Percentiles rank a stretch among this genome's conserved stretches.
phyloP scores from a whole-genome alignment of 2,797 vertebrate species.

The Eulemur coronatus region DNA sequence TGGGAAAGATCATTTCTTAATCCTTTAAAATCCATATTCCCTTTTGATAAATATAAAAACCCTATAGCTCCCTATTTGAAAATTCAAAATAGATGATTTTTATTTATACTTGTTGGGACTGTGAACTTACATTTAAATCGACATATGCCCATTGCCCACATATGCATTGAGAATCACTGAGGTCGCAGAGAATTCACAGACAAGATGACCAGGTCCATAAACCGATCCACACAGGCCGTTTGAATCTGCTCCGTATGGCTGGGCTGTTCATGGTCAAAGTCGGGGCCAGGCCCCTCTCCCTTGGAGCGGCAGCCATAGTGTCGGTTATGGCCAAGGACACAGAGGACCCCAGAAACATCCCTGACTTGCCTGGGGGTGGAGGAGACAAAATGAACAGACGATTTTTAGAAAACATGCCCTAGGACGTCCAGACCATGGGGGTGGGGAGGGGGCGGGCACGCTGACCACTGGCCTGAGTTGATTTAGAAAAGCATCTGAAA shows the following conservation, averaged over 20 bases:
- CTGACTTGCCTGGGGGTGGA: constrained; percentile 85
- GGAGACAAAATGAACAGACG: not conserved
- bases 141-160: too few relatives aligned
- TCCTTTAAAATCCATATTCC: not conserved
- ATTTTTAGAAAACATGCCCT: not conserved
- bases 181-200: not conserved
- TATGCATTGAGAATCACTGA: not conserved
- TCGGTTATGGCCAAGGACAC: constrained; percentile 91
- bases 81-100: not conserved
- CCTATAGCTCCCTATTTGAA: not conserved
- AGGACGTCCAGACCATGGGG: not conserved
- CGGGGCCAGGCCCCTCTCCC: constrained; percentile 82
- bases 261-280: constrained; percentile 87
- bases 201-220: constrained; percentile 84
- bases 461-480: not conserved
- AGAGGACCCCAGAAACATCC: constrained; percentile 87
- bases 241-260: constrained; percentile 85
- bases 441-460: not conserved
- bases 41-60: not conserved
- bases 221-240: constrained; percentile 85
- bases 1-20: not conserved
- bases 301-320: constrained; percentile 83
- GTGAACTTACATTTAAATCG: not conserved
- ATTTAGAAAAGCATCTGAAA: not conserved
- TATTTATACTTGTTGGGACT: not conserved